Conservation (phyloP, 53 echinoderm and acorn worm genomes). For the Luidia sarsii region DNA sequence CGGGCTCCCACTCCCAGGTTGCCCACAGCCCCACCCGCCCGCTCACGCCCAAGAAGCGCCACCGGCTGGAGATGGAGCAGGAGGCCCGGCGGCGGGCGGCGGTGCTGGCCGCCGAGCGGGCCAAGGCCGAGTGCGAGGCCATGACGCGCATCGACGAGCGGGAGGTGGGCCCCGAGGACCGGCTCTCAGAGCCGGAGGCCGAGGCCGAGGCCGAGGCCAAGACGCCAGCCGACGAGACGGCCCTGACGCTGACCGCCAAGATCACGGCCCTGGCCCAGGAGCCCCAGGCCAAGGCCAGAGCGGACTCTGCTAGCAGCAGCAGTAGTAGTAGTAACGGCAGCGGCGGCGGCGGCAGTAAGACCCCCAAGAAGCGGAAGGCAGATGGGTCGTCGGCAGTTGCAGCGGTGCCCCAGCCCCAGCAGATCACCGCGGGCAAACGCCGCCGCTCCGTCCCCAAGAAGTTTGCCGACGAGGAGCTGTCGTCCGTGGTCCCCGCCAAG, state of each 20-base stretch:
- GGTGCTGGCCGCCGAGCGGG: background rate
- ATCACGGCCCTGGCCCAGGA: background rate
- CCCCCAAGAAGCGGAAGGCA: slow-evolving; percentile 12
- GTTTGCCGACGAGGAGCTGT: too few species aligned
- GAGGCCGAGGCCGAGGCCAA: background rate
- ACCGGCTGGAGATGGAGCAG: slow-evolving; percentile 38
- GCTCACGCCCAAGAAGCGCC: slow-evolving; percentile 39
- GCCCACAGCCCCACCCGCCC: slow-evolving; percentile 11
- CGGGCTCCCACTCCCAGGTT: too few species aligned
- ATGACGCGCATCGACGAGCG: background rate
- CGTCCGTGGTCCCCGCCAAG: too few species aligned
- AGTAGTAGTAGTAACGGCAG: too few species aligned
- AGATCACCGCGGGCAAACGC: background rate
- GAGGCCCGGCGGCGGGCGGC: slow-evolving; percentile 20
- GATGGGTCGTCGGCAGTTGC: too few species aligned
- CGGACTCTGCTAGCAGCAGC: too few species aligned
- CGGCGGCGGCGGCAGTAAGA: background rate
- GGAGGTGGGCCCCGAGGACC: background rate
- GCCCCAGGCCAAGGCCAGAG: background rate
- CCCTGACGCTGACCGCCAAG: background rate
- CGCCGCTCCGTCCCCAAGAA: background rate
- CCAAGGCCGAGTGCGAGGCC: background rate
- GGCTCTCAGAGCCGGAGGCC: background rate
- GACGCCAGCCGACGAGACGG: background rate
- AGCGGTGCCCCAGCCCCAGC: background rate